Conservation (phyloP, 2,797 vertebrate species). For the Nyctalus aviator region DNA sequence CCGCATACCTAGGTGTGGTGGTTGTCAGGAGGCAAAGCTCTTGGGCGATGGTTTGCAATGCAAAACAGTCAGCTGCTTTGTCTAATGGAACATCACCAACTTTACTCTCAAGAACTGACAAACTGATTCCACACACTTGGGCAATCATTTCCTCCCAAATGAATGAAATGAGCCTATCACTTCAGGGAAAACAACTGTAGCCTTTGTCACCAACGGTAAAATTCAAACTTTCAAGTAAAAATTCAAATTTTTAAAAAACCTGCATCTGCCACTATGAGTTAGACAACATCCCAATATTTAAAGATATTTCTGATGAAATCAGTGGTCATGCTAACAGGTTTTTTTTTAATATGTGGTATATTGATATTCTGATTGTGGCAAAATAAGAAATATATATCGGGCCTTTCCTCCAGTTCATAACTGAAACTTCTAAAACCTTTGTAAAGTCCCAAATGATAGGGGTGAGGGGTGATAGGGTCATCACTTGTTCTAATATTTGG, state of each 20-base stretch:
- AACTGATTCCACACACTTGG: conserved; percentile 3
- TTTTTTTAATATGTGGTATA: not conserved
- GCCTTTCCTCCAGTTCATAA: not conserved
- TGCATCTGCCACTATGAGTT: not conserved
- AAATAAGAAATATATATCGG: not conserved
- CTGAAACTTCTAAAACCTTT: not conserved
- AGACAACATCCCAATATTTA: conserved; percentile 20
- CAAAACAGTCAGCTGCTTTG: not conserved
- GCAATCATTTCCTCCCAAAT: conserved; percentile 25
- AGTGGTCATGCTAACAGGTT: not conserved
- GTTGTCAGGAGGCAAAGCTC: not conserved
- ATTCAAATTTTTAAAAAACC: conserved; percentile 35
- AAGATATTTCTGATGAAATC: not conserved
- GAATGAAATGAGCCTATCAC: not conserved
- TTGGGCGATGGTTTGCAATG: not conserved
- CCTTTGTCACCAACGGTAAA: not conserved
- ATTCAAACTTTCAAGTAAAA: not conserved
- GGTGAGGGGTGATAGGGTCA: not conserved
- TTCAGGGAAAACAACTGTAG: not conserved
- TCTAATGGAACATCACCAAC: not conserved
- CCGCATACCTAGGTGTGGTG: no score
- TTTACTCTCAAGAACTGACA: conserved; percentile 29
- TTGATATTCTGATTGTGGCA: not conserved
- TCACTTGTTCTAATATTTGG: not conserved
- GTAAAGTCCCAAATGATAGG: not conserved